Evolutionary conservation across 1,140 invertebrate species (phyloP), one percentile per base, ranked within the genome.

Genomic region (Drosophila arawakana): DNA sequence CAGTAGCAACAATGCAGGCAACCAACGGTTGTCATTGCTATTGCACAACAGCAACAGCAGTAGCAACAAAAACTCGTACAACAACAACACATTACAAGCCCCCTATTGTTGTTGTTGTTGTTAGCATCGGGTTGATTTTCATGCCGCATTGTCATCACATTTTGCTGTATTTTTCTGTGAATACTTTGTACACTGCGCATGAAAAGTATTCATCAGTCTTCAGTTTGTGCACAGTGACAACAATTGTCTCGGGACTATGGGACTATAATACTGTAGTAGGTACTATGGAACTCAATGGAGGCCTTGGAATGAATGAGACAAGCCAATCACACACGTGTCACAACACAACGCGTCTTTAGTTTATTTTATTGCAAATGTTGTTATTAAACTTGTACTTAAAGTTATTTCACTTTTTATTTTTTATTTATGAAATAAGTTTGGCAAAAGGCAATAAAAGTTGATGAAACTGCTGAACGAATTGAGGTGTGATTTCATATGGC

Each of bases 81-180:
- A 44, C 59, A 59, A 47, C 21, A 58, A 70, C 59, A 77, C 25
- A 62, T 57, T 62, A 62, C 68, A 66, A 66, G 50, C 50, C 73
- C 63, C 59, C 68, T 46, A 69, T 68, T 74, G 62, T 41, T 57
- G 68, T 15, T 57, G 68, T 15, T 61, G 41, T 13, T 58, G 46
- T 1, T 58, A 47, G 60, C 60, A 43, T 30, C 60, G 62, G 62
- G 55, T 60, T 72, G 61, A 60, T 71, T 84, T 83, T 80, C 71
- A 84, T 80, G 80, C 70, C 73, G 84, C 80, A 80, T 88, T 88
- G 83, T 89, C 83, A 88, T 88, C 84, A 77, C 73, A 83, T 88
- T 86, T 88, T 43, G 70, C 57, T 62, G 47, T 39, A 25, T 39
- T 15, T 21, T n/a, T 35, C 59, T 62, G 35, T 35, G 46, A 60